Base-by-base conservation (phyloP, 2,888 invertebrate species). In the Prosopocoilus inquinatus region DNA sequence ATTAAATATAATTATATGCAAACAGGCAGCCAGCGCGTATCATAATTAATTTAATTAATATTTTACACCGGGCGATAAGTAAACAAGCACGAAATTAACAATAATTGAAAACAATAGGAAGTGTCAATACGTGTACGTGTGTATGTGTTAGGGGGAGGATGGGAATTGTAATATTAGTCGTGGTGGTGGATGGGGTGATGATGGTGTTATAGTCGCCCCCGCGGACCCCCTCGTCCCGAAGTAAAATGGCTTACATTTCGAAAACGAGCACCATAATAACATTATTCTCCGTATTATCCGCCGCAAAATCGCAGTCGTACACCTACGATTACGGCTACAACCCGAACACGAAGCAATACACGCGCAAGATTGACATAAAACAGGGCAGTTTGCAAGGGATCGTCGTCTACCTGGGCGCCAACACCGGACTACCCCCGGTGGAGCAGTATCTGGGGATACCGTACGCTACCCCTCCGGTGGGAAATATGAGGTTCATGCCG, bases 401-500 rank as follows among this genome's bases (percentile, higher is more conserved):
- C 57, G 81, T 87, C 13, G 83, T 86, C 38, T 84, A 85, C 61
- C 85, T 86, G 3, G 83, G 83, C 64, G 77, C 82, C 35, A 83
- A 84, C 64, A 82, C 83, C 51, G 82, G 84, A 34, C 73, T 89
- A 54, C 83, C 83, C 66, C 78, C 79, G 28, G 87, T 90, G 58
- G 89, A 90, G 72, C 87, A 90, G 73, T 91, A 86, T 72, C 78
- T 88, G 50, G 91, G 91, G 2, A 82, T 92, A 65, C 92, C 91
- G 3, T 92, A 91, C 76, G 91, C 92, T 3, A 90, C 89, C 34
- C 84, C 91, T 8, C 91, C 91, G 1, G 81, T 86, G 3, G 89
- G 86, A 4, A 83, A 79, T 54, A 79, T 89, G 48, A 82, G 88
- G 57, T 77, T 75, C 63, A 77, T 77, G 77, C 76, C 77, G 8